Base-by-base conservation (phyloP, 2,113 vertebrate genomes). In the Xyliphius kryptos region DNA sequence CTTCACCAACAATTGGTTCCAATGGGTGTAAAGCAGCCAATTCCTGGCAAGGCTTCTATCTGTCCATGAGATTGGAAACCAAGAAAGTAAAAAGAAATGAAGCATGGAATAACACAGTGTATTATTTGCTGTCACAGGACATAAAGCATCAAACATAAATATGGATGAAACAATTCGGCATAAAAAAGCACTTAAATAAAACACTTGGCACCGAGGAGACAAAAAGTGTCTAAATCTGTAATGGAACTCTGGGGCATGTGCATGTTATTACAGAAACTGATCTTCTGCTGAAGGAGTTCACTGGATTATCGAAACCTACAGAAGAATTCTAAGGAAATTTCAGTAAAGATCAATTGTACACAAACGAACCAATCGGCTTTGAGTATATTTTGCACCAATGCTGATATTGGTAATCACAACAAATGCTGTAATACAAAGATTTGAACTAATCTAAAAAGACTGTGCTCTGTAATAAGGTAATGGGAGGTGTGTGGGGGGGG, bases 1-100 rank as follows among this genome's bases (percentile, higher is more conserved):
- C 78, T 83, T 87, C 86, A 84, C 81, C 85, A 80, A 79, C 84
- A 88, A 88, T 89, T 88, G 87, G 85, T 86, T 88, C 87, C 85
- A 86, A 83, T 77, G 86, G 86, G 83, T 87, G 85, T 86, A 85
- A 84, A 82, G 56, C 77, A 76, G 70, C 78, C 68, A 73, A 80
- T n/a, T 85, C 75, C 76, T 78, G 76, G 74, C 72, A 76, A 69
- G 80, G 74, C 80, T 82, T 60, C 73, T 75, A 79, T 80, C 80
- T 82, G 85, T 83, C 79, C 77, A 70, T 64, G 64, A 83, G 80
- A 86, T 85, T 86, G 84, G 70, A 80, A 82, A 73, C 80, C n/a
- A 82, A 84, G 83, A 81, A 86, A 84, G 79, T 78, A 80, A 80
- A 85, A 74, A 74, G 77, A 79, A 81, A 76, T 73, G 44, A 67